These are phyloP conservation scores for Ptychodera flava DNA, from an alignment of 35 echinoderm and acorn worm species.

Conservation along the genomic window DNA sequence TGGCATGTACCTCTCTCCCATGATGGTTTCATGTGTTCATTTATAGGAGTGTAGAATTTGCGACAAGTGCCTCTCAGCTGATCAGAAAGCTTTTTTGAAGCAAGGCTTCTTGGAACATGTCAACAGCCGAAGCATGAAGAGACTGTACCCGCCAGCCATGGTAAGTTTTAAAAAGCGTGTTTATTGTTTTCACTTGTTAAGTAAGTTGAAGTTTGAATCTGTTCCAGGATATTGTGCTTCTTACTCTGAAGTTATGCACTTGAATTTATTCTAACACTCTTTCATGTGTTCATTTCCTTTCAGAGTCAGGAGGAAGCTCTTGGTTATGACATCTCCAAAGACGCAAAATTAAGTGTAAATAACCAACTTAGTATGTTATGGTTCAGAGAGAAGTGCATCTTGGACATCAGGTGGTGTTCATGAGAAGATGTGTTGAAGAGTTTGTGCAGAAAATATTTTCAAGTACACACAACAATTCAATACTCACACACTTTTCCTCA, in stretches of 20 bases:
- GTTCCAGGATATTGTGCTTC: neutral
- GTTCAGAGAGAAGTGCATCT: conserved; percentile 55
- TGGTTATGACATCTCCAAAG: conserved; percentile 20
- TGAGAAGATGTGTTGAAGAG: no score
- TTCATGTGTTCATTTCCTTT: neutral
- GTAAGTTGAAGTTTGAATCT: neutral
- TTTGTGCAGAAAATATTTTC: no score
- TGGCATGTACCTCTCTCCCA: no score
- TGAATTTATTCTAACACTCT: neutral
- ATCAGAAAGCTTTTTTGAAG: conserved; percentile 43
- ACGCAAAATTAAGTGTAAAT: conserved; percentile 26
- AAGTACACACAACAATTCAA: no score
- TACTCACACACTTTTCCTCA: no score
- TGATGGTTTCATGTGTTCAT: no score
- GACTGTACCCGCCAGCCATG: conserved; percentile 67
- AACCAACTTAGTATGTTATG: conserved; percentile 53
- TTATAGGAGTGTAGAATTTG: conserved; percentile 72
- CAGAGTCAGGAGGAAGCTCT: conserved; percentile 66
- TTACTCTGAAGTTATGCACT: neutral
- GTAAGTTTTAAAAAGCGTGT: no score
- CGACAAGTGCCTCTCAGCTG: conserved; percentile 47
- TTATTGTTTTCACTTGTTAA: neutral
- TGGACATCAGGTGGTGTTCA: conserved; percentile 42
- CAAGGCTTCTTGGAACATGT: conserved; percentile 63
- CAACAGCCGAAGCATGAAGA: conserved; percentile 59